Percentiles rank a stretch among this genome's conserved stretches.
Conservation (phyloP, 2,797 vertebrate species). For the Rachycentron canadum region DNA sequence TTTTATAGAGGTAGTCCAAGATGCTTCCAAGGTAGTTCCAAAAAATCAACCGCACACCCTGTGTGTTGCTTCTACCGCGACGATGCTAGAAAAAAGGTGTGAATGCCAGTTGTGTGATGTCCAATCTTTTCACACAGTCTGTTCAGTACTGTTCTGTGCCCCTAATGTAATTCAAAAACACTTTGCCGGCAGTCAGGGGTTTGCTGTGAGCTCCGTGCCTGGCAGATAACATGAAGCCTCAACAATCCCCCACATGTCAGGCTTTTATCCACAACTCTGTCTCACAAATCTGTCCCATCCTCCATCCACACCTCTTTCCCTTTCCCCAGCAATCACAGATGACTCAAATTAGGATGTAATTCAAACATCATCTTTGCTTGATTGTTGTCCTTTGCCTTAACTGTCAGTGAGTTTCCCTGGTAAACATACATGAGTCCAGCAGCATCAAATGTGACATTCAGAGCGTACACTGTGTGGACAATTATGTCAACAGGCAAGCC, state of each 20-base stretch:
- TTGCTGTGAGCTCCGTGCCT: conserved; percentile 22
- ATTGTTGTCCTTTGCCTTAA: neutral
- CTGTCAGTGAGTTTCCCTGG: neutral
- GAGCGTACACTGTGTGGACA: neutral
- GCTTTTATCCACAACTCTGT: conserved; percentile 33
- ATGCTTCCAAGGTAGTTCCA: neutral
- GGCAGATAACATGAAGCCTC: conserved; percentile 43
- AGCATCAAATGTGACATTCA: neutral
- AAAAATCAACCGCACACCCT: neutral
- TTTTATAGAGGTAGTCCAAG: neutral
- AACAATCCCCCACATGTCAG: conserved; percentile 36
- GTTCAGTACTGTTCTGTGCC: neutral
- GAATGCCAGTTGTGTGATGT: neutral
- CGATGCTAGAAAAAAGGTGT: neutral
- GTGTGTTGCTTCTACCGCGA: neutral
- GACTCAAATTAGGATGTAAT: neutral
- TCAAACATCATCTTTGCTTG: conserved; percentile 2
- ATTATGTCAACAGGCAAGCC: neutral
- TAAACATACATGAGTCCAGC: neutral
- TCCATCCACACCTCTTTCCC: conserved; percentile 4
- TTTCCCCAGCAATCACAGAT: neutral
- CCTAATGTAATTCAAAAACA: conserved; percentile 23
- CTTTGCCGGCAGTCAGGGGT: conserved; percentile 8
- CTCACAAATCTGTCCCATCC: conserved; percentile 9
- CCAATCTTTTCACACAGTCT: conserved; percentile 5